phyloP scores from a whole-genome alignment of 2,888 invertebrate species.

The Volucella inflata region DNA sequence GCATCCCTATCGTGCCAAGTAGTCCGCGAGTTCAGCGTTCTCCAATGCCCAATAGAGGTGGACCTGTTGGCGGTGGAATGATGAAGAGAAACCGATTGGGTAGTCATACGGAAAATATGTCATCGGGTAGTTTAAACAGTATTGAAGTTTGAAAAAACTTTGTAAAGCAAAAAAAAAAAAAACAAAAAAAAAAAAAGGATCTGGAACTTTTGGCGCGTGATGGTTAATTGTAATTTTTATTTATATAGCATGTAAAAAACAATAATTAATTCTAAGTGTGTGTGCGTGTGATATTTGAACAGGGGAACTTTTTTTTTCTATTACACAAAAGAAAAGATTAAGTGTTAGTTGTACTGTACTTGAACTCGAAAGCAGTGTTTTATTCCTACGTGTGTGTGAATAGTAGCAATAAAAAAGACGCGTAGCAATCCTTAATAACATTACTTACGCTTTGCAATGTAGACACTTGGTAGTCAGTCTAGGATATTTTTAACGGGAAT shows the following conservation, averaged over 20 bases:
- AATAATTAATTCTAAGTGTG: conserved; percentile 1
- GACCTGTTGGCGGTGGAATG: conserved; percentile 72
- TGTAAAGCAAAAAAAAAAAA: too few species aligned
- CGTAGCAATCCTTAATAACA: too few species aligned
- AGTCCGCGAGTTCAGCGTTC: conserved; percentile 83
- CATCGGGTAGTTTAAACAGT: conserved; percentile 84
- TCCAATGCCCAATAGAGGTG: conserved; percentile 82
- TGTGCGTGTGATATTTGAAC: conserved; percentile 45
- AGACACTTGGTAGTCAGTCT: too few species aligned
- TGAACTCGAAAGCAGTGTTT: too few species aligned
- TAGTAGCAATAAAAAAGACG: too few species aligned
- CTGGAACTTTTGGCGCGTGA: conserved; percentile 33
- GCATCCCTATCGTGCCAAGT: conserved; percentile 81
- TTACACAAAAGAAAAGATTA: neutral
- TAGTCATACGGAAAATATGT: conserved; percentile 83
- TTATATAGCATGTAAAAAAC: conserved; percentile 38
- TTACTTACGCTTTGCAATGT: too few species aligned
- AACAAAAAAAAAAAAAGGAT: neutral
- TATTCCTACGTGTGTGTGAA: too few species aligned
- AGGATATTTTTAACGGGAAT: too few species aligned
- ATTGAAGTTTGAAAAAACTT: conserved; percentile 81
- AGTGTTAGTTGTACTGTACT: too few species aligned
- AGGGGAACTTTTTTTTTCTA: conserved; percentile 16
- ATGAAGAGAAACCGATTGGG: conserved; percentile 83
- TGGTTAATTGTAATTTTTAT: conserved; percentile 54